Base-by-base conservation (phyloP, 2,888 invertebrate genomes). In the Eupithecia dodoneata region DNA sequence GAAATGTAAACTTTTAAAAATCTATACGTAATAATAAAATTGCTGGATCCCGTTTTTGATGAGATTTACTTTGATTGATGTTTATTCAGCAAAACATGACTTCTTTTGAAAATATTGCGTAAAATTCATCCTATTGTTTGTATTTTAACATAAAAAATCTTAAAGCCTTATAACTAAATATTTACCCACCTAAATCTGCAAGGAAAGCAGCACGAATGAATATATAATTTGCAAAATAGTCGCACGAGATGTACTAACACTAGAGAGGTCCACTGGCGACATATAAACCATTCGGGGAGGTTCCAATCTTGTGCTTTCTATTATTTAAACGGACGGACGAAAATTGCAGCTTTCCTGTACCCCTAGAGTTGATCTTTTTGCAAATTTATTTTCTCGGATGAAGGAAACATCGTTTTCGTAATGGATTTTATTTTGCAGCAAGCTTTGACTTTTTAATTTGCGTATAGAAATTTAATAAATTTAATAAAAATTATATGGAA, bases 241-340 rank as follows among this genome's bases (percentile, higher is more conserved):
- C 92, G 88, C 89, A 86, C 87, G 87, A 91, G 91, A 89, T 90
- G 87, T 87, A 87, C 90, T 90, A 89, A 90, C 89, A 87, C 88
- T 86, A 85, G 88, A 91, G 92, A 93, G 92, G 93, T 94, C 90
- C 94, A 91, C 93, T 86, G 90, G 93, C 91, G 94, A 92, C 94
- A 90, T 93, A 94, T 95, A 94, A 94, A 94, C 94, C 93, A 95
- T 94, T 94, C 93, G 86, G 88, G 89, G 88, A 84, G 90, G 87
- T 90, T 92, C 93, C 94, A 94, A 94, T 94, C 94, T 94, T 89
- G 92, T 89, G 93, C 88, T 91, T 90, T 95, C 90, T 93, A 94
- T 94, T 95, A 95, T 95, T 94, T 94, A 95, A 91, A 86, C 90
- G 88, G 90, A 91, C 91, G 88, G 86, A 87, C 79, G 89, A 87